phyloP scores from a whole-genome alignment of 2,888 invertebrate genomes.

The Parapristionchus giblindavisi region DNA sequence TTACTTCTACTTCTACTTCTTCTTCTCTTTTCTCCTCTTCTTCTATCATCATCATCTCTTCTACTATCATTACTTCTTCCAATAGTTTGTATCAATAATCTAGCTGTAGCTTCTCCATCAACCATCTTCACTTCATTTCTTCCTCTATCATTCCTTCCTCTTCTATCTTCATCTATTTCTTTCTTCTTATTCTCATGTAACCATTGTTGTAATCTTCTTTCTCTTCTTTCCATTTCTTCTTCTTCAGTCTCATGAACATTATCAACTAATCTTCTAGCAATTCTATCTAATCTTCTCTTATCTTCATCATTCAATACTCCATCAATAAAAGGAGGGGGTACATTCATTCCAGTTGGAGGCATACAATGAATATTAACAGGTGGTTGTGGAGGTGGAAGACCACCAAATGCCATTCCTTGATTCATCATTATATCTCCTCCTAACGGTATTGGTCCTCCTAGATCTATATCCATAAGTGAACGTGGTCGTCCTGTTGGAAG shows the following conservation, averaged over 20 bases:
- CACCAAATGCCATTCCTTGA: not conserved
- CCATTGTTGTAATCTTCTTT: constrained; percentile 10
- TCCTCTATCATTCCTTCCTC: not conserved
- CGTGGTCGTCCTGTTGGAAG: not conserved
- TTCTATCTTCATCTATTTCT: constrained; percentile 10
- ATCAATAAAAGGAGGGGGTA: too few species aligned
- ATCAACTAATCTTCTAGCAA: not conserved
- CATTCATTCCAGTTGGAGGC: too few species aligned
- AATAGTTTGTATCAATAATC: not conserved
- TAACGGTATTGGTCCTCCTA: not conserved
- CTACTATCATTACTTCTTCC: not conserved
- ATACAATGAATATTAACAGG: too few species aligned
- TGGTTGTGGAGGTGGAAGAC: too few species aligned
- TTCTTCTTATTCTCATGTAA: not conserved
- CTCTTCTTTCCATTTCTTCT: constrained; percentile 13
- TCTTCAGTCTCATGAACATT: constrained; percentile 7
- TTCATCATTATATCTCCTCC: not conserved
- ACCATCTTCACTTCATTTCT: not conserved
- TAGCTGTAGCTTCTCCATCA: not conserved
- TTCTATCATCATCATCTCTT: constrained; percentile 8
- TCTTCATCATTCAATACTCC: not conserved
- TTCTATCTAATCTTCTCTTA: constrained; percentile 14
- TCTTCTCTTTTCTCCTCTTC: not conserved
- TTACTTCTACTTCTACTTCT: not conserved
- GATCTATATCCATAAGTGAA: not conserved